Evolutionary conservation across 2,888 invertebrate species (phyloP).

Genomic region (Mythimna lalbum): DNA sequence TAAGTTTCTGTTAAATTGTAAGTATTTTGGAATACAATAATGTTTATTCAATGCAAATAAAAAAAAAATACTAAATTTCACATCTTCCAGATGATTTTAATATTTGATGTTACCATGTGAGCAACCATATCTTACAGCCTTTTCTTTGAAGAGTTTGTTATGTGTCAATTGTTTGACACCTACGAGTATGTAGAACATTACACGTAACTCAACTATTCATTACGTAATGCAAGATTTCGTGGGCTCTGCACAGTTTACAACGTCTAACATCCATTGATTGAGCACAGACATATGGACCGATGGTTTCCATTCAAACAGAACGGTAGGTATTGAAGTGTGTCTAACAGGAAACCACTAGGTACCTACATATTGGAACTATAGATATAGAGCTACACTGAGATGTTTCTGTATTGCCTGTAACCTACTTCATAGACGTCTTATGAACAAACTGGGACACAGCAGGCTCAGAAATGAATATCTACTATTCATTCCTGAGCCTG

Average conservation of each 20-base stretch:
- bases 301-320: slow-evolving; percentile 38
- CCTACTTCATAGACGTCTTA: not conserved
- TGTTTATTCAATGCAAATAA: too few species aligned
- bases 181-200: not conserved
- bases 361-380: slow-evolving; percentile 4
- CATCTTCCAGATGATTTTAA: not conserved
- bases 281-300: slow-evolving; percentile 14
- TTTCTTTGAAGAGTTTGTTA: not conserved
- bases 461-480: not conserved
- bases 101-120: not conserved
- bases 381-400: not conserved
- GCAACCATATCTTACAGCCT: too few species aligned
- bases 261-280: slow-evolving; percentile 31
- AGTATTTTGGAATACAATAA: too few species aligned
- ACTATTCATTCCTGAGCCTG: too few species aligned
- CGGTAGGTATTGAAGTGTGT: slow-evolving; percentile 39
- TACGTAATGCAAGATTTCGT: slow-evolving; percentile 6
- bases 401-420: not conserved
- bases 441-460: not conserved
- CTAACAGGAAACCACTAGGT: slow-evolving; percentile 8
- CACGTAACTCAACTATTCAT: slow-evolving; percentile 1
- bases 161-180: not conserved
- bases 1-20: too few species aligned
- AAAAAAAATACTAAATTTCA: too few species aligned
- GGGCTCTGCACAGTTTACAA: slow-evolving; percentile 18